Evolutionary conservation across 2,797 vertebrate genomes (phyloP).

Genomic region (Channallabes apus): DNA sequence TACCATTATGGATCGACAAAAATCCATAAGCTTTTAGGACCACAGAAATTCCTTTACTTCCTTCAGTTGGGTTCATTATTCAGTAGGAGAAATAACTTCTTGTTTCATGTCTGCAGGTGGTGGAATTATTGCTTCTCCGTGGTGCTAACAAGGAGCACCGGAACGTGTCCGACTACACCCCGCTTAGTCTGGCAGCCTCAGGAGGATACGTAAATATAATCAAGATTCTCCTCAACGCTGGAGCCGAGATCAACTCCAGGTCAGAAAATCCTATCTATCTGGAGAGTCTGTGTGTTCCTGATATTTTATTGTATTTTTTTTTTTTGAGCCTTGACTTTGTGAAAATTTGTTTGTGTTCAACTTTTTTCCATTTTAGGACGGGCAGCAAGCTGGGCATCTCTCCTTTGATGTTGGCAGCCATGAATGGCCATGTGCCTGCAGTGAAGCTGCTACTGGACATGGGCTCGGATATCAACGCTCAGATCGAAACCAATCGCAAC

Average conservation of each 20-base stretch:
- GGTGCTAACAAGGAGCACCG: slow-evolving; percentile 99
- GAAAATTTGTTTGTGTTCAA: background rate
- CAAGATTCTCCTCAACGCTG: slow-evolving; percentile 97
- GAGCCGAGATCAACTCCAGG: slow-evolving; percentile 99
- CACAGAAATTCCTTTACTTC: background rate
- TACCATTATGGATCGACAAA: background rate
- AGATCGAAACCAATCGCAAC: slow-evolving; percentile 98
- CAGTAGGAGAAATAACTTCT: background rate
- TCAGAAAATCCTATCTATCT: slow-evolving; percentile 54
- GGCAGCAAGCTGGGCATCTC: slow-evolving; percentile 98
- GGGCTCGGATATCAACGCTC: slow-evolving; percentile 98
- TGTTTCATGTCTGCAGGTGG: slow-evolving; percentile 76
- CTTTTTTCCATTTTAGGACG: slow-evolving; percentile 75
- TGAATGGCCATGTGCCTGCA: slow-evolving; percentile 97
- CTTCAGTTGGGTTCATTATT: background rate
- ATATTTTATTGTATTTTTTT: background rate
- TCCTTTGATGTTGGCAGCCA: slow-evolving; percentile 97
- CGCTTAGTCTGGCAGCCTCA: slow-evolving; percentile 94
- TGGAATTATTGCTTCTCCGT: slow-evolving; percentile 93
- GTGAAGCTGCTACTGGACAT: slow-evolving; percentile 97
- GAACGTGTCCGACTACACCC: slow-evolving; percentile 98
- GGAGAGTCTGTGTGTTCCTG: background rate
- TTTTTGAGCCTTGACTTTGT: background rate
- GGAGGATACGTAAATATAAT: slow-evolving; percentile 99
- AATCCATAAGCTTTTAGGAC: background rate